Base-by-base conservation (phyloP, 2,888 invertebrate species). In the Blastobasis adustella region DNA sequence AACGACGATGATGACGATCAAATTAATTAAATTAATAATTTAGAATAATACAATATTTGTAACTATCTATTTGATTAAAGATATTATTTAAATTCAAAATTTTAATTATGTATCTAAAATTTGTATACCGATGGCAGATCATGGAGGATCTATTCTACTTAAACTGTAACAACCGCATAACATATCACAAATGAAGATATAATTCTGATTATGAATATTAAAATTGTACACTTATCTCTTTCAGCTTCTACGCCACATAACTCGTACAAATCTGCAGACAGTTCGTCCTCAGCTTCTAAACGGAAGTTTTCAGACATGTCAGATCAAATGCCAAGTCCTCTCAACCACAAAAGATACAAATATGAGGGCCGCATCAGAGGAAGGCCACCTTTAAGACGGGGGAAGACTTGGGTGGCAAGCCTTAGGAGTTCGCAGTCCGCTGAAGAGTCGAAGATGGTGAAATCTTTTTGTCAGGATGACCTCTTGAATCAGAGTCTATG, bases 331-430 rank as follows among this genome's bases (percentile, higher is more conserved):
- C 49, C 65, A 5, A 88, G 88, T 55, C 89, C 89, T 0, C 50
- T 87, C 2, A 84, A 82, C 58, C 82, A 84, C 54, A 89, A 89
- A 54, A 73, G 79, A 6, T 76, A 82, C 36, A 88, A 82, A 49
- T 87, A 76, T 56, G 77, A 81, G 38, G 86, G 81, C 8, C 73
- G 82, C 53, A 85, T 89, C 50, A 61, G 71, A 38, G 85, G 85
- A 0, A 67, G 89, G 52, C 87, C 89, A 1, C 88, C 89, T 1
- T 59, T 89, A 9, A 68, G 76, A 36, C 67, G 75, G 3, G 66
- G 63, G 49, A 75, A 69, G 49, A 57, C 64, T 9, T 72, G 71
- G 3, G 79, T 82, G 0, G 71, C 79, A 0, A 63, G 65, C 0
- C 52, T 84, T 1, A 73, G 75, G 51, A 75, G 62, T 39, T 67